Conservation (phyloP, 2,888 invertebrate species). For the Polydrusus cervinus region DNA sequence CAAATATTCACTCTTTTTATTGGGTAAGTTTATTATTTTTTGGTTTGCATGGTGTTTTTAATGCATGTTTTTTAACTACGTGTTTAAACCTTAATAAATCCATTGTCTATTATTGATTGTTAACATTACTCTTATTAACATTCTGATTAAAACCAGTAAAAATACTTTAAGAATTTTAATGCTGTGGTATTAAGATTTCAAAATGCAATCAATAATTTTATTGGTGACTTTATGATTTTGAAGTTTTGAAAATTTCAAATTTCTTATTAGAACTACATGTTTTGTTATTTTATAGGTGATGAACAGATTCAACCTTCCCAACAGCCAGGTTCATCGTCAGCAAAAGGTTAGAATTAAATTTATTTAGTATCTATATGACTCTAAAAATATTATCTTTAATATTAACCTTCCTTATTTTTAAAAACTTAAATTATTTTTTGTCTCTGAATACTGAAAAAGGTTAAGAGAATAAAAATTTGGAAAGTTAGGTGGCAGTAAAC, state of each 20-base stretch:
- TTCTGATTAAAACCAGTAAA: neutral
- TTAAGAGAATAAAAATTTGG: too few species aligned
- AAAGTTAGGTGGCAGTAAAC: too few species aligned
- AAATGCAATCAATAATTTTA: neutral
- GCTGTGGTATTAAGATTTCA: too few species aligned
- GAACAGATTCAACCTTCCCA: slow-evolving; percentile 52
- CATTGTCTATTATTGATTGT: slow-evolving; percentile 10
- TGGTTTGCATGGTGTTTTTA: slow-evolving; percentile 59
- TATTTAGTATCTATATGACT: neutral
- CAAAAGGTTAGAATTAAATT: slow-evolving; percentile 30
- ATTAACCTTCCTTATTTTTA: too few species aligned
- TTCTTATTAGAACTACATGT: slow-evolving; percentile 16
- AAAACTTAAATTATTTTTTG: too few species aligned
- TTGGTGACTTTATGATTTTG: neutral
- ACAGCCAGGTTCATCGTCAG: slow-evolving; percentile 46
- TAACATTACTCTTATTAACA: too few species aligned
- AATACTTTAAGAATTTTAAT: neutral
- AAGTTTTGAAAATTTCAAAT: neutral
- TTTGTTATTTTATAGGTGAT: slow-evolving; percentile 57
- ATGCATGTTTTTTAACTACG: slow-evolving; percentile 52
- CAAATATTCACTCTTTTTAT: slow-evolving; percentile 51
- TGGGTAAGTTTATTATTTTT: slow-evolving; percentile 59
- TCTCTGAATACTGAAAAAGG: too few species aligned
- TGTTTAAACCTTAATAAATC: neutral
- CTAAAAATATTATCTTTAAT: neutral